Percentiles rank a stretch among this genome's conserved stretches.
Evolutionary conservation across 2,113 vertebrate genomes (phyloP).

Genomic region (Lepus timidus): DNA sequence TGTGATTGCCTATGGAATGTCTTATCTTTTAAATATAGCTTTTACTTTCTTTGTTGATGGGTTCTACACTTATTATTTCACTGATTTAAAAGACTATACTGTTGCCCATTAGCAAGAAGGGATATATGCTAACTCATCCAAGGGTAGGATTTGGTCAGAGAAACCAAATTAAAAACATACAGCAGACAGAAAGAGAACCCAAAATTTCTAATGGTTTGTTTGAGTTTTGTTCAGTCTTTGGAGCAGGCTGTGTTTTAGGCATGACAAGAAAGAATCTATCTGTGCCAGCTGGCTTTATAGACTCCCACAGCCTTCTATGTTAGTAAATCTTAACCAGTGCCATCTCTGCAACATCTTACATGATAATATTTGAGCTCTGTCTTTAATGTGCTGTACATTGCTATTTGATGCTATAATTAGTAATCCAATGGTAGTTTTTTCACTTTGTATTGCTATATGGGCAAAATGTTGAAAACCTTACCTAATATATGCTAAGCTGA

Average conservation of each 20-base stretch:
- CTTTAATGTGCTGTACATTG: too few species aligned
- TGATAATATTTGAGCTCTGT: constrained; percentile 52
- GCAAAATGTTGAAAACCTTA: too few species aligned
- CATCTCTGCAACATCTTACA: constrained; percentile 36
- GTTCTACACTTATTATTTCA: constrained; percentile 50
- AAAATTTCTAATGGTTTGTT: constrained; percentile 70
- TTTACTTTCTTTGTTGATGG: neutral
- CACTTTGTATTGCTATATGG: too few species aligned
- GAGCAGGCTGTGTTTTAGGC: constrained; percentile 71
- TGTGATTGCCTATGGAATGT: neutral
- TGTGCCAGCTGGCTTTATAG: constrained; percentile 75
- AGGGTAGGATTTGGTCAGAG: constrained; percentile 31
- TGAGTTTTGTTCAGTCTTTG: constrained; percentile 68
- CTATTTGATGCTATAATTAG: too few species aligned
- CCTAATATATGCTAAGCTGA: too few species aligned
- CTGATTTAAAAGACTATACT: constrained; percentile 36
- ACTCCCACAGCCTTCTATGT: constrained; percentile 62
- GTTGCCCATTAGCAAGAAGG: constrained; percentile 9
- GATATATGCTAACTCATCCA: constrained; percentile 7
- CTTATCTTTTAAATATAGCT: neutral
- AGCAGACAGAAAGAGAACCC: constrained; percentile 56
- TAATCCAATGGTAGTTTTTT: too few species aligned
- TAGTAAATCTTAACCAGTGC: constrained; percentile 71
- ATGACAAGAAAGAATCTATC: constrained; percentile 72
- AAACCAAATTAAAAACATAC: constrained; percentile 55